Percentiles rank a stretch among this genome's conserved stretches.
Evolutionary conservation across 2,888 invertebrate species (phyloP).

Genomic region (Amaurobius ferox): DNA sequence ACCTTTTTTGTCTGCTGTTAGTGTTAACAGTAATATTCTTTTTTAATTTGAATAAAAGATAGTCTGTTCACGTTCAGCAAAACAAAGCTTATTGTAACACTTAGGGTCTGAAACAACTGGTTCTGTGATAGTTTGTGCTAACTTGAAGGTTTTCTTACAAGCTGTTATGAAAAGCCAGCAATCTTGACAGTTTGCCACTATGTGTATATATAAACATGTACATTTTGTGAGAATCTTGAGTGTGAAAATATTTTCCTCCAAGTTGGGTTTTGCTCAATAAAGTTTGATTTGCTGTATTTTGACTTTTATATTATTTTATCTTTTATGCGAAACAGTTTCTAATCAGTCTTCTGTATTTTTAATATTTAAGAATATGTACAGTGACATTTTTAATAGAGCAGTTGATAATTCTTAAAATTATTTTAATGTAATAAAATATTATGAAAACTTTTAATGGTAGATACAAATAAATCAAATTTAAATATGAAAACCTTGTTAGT

Average conservation of each 20-base stretch:
- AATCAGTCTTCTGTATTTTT: no score
- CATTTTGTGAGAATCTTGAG: slow-evolving; percentile 37
- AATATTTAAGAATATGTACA: no score
- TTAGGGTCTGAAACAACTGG: slow-evolving; percentile 48
- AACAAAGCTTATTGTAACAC: neutral
- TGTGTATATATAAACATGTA: slow-evolving; percentile 41
- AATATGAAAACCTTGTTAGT: no score
- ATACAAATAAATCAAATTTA: no score
- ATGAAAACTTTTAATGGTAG: no score
- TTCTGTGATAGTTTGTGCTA: slow-evolving; percentile 71
- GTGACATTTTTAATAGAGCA: no score
- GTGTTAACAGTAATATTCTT: slow-evolving; percentile 4
- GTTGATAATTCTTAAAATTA: no score
- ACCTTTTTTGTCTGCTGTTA: slow-evolving; percentile 6
- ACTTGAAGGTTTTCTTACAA: slow-evolving; percentile 48
- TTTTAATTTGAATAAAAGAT: neutral
- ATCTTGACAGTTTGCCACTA: slow-evolving; percentile 27
- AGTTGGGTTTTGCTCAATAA: slow-evolving; percentile 72
- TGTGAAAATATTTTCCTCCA: slow-evolving; percentile 68
- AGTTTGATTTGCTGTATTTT: slow-evolving; percentile 66
- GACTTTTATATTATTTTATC: neutral
- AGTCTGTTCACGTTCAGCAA: slow-evolving; percentile 3
- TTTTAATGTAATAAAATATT: no score
- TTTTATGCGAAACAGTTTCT: neutral
- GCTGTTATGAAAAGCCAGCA: slow-evolving; percentile 36